Evolutionary conservation across 2,888 invertebrate species (phyloP).

Genomic region (Drosophila tripunctata): DNA sequence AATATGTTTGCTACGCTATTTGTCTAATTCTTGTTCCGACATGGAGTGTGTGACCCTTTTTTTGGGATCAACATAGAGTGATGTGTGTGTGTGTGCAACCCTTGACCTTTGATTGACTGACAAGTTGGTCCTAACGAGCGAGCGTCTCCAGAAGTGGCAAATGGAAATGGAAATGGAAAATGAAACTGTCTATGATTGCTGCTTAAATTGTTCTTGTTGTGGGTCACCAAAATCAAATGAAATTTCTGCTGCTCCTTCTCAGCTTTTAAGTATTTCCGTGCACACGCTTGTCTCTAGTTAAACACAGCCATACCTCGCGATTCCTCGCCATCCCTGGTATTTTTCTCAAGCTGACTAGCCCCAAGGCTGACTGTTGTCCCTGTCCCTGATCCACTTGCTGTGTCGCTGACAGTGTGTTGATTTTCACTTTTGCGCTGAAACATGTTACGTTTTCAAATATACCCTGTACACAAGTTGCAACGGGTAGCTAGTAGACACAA

Average conservation of each 20-base stretch:
- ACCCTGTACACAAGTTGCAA: not conserved
- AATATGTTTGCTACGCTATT: conserved; percentile 68
- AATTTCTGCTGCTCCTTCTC: conserved; percentile 21
- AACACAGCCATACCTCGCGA: conserved; percentile 8
- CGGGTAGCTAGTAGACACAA: not conserved
- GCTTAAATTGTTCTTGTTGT: conserved; percentile 59
- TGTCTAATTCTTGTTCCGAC: conserved; percentile 65
- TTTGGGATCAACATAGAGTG: not conserved
- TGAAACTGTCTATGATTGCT: conserved; percentile 54
- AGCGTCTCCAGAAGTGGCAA: not conserved
- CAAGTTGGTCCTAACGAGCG: conserved; percentile 70
- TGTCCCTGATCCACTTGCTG: conserved; percentile 2
- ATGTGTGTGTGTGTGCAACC: conserved; percentile 25
- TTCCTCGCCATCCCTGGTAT: conserved; percentile 20
- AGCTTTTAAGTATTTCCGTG: conserved; percentile 64
- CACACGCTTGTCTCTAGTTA: conserved; percentile 46
- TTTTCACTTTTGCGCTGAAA: conserved; percentile 49
- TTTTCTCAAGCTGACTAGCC: conserved; percentile 45
- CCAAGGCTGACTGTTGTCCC: conserved; percentile 33
- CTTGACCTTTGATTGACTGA: conserved; percentile 78
- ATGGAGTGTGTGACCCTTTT: conserved; percentile 48
- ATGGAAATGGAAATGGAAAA: conserved; percentile 8
- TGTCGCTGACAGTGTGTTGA: conserved; percentile 48
- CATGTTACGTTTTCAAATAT: conserved; percentile 35
- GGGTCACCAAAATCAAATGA: conserved; percentile 47